Percentiles rank a stretch among this genome's conserved stretches.
Evolutionary conservation across 2,888 invertebrate genomes (phyloP).

Genomic region (Aphodius sticticus): DNA sequence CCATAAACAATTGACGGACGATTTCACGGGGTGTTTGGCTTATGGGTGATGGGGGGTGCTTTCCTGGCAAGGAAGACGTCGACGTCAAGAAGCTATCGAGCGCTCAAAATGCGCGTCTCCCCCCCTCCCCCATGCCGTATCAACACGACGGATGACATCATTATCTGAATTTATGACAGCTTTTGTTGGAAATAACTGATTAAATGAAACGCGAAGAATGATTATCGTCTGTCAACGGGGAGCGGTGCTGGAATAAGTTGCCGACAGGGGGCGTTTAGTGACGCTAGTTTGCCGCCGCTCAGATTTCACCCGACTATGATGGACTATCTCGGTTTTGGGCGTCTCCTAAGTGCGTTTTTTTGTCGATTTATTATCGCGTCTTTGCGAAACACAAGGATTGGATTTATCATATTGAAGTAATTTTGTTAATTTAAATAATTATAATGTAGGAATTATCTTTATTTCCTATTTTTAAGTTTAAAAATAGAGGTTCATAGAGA

Average conservation of each 20-base stretch:
- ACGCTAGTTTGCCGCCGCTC: neutral
- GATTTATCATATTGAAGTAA: too few relatives aligned
- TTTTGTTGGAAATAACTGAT: slow-evolving; percentile 4
- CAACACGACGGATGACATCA: neutral
- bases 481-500: too few relatives aligned
- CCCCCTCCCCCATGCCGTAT: neutral
- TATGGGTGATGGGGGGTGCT: neutral
- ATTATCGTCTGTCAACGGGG: slow-evolving; percentile 4
- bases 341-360: neutral
- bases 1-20: neutral
- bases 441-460: too few relatives aligned
- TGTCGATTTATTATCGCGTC: neutral
- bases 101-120: neutral
- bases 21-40: slow-evolving; percentile 4
- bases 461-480: too few relatives aligned
- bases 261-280: neutral
- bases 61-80: neutral
- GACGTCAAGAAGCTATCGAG: neutral
- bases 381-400: neutral
- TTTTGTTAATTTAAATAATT: too few relatives aligned
- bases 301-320: neutral
- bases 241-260: slow-evolving; percentile 4
- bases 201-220: slow-evolving; percentile 4
- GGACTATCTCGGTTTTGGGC: neutral
- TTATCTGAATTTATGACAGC: neutral